phyloP scores from a whole-genome alignment of 2,797 vertebrate genomes.

The Peromyscus nudipes region DNA sequence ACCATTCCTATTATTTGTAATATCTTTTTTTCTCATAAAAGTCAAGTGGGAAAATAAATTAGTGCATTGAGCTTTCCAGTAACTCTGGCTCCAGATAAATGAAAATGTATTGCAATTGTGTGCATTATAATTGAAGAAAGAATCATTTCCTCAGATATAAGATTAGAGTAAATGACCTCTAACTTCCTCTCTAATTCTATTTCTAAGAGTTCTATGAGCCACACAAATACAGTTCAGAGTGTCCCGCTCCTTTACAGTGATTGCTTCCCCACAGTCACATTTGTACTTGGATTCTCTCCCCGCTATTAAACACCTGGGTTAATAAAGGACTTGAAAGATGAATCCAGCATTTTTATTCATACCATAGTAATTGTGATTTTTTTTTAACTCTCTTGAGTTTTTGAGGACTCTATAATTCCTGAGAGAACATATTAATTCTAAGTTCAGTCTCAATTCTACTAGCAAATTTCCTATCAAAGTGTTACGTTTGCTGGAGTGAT shows the following conservation, averaged over 20 bases:
- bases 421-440: background rate
- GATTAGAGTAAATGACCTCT: slow-evolving; percentile 70
- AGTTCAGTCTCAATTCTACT: background rate
- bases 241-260: background rate
- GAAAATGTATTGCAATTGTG: slow-evolving; percentile 68
- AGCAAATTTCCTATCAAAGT: background rate
- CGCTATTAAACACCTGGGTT: slow-evolving; percentile 30
- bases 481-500: background rate
- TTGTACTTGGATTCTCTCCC: slow-evolving; percentile 10
- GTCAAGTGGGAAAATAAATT: slow-evolving; percentile 77
- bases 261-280: slow-evolving; percentile 2
- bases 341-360: slow-evolving; percentile 45
- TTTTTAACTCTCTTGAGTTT: background rate
- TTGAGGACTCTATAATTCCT: background rate
- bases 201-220: slow-evolving; percentile 45
- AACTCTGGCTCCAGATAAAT: slow-evolving; percentile 64
- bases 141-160: slow-evolving; percentile 65
- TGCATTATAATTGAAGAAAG: slow-evolving; percentile 66
- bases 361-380: slow-evolving; percentile 2
- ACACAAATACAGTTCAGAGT: slow-evolving; percentile 42
- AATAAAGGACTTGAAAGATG: slow-evolving; percentile 56
- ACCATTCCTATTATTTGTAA: slow-evolving; percentile 73
- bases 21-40: slow-evolving; percentile 73
- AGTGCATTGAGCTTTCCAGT: slow-evolving; percentile 71
- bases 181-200: slow-evolving; percentile 58